phyloP scores from a whole-genome alignment of 2,113 vertebrate genomes.

The Entelurus aequoreus region DNA sequence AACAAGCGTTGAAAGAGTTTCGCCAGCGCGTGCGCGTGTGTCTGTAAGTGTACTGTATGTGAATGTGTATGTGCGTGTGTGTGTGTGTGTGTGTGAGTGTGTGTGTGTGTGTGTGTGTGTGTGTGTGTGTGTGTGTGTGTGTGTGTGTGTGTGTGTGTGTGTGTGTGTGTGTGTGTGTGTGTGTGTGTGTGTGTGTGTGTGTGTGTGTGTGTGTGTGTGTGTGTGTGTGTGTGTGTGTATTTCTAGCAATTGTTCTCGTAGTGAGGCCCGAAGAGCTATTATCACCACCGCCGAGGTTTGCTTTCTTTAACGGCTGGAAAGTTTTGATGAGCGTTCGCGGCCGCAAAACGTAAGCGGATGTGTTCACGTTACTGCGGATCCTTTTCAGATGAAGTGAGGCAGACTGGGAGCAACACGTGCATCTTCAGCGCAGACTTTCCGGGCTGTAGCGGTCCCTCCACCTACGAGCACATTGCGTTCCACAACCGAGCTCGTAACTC shows the following conservation, averaged over 20 bases:
- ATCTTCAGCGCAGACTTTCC: slow-evolving; percentile 51
- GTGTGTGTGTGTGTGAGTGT: too few relatives aligned
- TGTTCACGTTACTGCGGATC: slow-evolving; percentile 24
- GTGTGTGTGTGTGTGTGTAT: too few relatives aligned
- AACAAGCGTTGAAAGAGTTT: slow-evolving; percentile 51
- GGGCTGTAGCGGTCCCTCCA: slow-evolving; percentile 2
- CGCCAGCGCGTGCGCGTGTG: slow-evolving; percentile 22
- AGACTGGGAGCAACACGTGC: slow-evolving; percentile 51
- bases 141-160: too few relatives aligned
- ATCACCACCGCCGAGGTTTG: slow-evolving; percentile 41
- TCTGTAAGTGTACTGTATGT: not conserved
- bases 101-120: too few relatives aligned
- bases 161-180: too few relatives aligned
- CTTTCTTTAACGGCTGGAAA: slow-evolving; percentile 37
- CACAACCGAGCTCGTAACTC: too few relatives aligned
- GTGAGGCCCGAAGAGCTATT: slow-evolving; percentile 35
- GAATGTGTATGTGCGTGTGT: too few relatives aligned
- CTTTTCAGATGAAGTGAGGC: slow-evolving; percentile 60
- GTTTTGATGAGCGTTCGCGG: slow-evolving; percentile 13
- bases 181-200: too few relatives aligned
- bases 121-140: too few relatives aligned
- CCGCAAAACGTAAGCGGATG: slow-evolving; percentile 20
- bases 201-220: too few relatives aligned
- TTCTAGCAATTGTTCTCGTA: slow-evolving; percentile 37
- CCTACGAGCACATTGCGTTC: not conserved